These are phyloP conservation scores for Acanthosepion pharaonis DNA, from an alignment of 2,888 invertebrate genomes.

Conservation along the genomic window DNA sequence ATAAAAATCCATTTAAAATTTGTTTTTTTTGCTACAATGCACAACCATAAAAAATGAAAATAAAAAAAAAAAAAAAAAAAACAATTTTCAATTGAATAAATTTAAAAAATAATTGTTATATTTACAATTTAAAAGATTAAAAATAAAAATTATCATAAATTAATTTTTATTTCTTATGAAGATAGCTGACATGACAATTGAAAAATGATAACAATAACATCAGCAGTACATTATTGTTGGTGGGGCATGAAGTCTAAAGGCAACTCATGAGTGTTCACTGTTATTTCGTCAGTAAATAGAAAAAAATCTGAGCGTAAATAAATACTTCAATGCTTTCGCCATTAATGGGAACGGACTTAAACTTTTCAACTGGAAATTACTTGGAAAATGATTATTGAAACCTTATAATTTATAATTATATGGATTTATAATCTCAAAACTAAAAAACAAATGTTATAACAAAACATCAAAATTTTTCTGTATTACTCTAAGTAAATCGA, in stretches of 20 bases:
- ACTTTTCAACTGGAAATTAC: too few species aligned
- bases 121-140: not conserved
- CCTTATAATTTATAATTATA: too few species aligned
- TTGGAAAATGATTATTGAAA: too few species aligned
- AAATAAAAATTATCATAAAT: not conserved
- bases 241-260: not conserved
- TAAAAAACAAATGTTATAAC: not conserved
- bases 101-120: not conserved
- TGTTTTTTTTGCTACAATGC: not conserved
- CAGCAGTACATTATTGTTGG: not conserved
- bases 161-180: not conserved
- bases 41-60: not conserved
- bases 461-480: not conserved
- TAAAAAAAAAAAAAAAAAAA: not conserved
- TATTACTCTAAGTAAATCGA: not conserved
- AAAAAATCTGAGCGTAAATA: too few species aligned
- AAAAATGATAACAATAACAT: not conserved
- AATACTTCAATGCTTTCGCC: too few species aligned
- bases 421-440: not conserved
- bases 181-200: not conserved
- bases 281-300: not conserved
- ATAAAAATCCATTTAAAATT: too few species aligned
- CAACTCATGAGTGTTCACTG: not conserved
- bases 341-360: too few species aligned
- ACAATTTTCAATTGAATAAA: too few species aligned